phyloP scores from a whole-genome alignment of 2,113 vertebrate genomes.

The Brachionichthys hirsutus region DNA sequence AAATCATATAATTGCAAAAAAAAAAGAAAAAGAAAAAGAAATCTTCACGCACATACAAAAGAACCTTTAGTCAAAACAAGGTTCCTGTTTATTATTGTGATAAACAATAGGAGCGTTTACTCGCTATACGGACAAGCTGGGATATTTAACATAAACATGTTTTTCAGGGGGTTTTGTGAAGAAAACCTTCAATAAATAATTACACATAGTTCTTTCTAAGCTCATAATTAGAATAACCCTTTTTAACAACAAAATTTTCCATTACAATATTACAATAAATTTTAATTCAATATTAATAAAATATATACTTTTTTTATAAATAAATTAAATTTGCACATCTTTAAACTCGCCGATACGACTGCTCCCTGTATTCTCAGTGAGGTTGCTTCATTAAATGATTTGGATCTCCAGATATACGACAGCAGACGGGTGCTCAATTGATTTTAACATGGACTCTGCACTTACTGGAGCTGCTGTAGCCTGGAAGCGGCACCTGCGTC shows the following conservation, averaged over 20 bases:
- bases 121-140: background rate
- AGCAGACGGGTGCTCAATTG: background rate
- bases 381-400: background rate
- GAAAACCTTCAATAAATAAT: background rate
- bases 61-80: background rate
- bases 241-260: background rate
- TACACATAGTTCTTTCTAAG: background rate
- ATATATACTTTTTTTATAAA: too few relatives aligned
- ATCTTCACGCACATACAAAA: constrained; percentile 8
- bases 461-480: background rate
- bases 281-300: too few relatives aligned
- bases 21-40: constrained; percentile 8
- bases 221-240: background rate
- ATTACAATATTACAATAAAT: background rate
- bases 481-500: background rate
- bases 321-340: background rate
- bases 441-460: constrained; percentile 2
- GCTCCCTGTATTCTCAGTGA: background rate
- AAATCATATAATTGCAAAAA: constrained; percentile 14
- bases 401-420: background rate
- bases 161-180: background rate
- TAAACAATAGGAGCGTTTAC: background rate
- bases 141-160: background rate
- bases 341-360: background rate
- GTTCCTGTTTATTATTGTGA: background rate